phyloP scores from a whole-genome alignment of 2,113 vertebrate genomes.

The Marmota monax region DNA sequence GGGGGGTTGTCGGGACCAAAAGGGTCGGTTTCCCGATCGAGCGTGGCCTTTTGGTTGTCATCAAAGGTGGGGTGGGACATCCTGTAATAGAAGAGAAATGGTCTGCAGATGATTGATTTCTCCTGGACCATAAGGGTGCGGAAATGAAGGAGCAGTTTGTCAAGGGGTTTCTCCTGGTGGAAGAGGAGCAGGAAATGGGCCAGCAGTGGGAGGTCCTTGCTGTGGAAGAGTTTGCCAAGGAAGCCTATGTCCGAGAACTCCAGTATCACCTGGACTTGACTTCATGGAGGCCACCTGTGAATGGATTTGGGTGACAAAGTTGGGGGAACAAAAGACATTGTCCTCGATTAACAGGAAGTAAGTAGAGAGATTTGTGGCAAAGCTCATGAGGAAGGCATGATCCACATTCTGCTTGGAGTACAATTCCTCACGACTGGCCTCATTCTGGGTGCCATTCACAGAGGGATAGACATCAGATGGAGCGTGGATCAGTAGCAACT shows the following conservation, averaged over 20 bases:
- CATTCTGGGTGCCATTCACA: conserved; percentile 84
- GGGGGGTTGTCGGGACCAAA: conserved; percentile 83
- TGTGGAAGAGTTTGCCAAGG: conserved; percentile 94
- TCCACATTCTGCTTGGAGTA: conserved; percentile 94
- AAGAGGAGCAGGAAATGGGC: conserved; percentile 93
- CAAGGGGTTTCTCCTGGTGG: conserved; percentile 94
- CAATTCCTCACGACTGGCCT: conserved; percentile 83
- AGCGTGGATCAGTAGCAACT: conserved; percentile 90
- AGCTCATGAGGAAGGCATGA: conserved; percentile 92
- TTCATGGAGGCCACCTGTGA: conserved; percentile 79
- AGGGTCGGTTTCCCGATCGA: conserved; percentile 80
- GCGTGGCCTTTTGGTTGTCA: conserved; percentile 84
- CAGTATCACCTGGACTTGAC: conserved; percentile 87
- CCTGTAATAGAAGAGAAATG: conserved; percentile 93
- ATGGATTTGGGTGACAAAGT: conserved; percentile 88
- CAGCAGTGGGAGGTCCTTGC: conserved; percentile 89
- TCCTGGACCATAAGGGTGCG: conserved; percentile 89
- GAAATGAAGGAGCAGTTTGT: conserved; percentile 92
- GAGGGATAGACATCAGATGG: conserved; percentile 86
- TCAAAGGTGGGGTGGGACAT: conserved; percentile 87
- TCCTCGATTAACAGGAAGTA: conserved; percentile 95
- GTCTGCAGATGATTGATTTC: conserved; percentile 87
- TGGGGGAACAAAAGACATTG: conserved; percentile 85
- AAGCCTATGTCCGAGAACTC: conserved; percentile 94
- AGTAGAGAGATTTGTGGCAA: conserved; percentile 88